A percentile compares a stretch with the other conserved stretches of the same genome.
Conservation (phyloP, 2,797 vertebrate genomes). For the Brachyrhaphis roseni region DNA sequence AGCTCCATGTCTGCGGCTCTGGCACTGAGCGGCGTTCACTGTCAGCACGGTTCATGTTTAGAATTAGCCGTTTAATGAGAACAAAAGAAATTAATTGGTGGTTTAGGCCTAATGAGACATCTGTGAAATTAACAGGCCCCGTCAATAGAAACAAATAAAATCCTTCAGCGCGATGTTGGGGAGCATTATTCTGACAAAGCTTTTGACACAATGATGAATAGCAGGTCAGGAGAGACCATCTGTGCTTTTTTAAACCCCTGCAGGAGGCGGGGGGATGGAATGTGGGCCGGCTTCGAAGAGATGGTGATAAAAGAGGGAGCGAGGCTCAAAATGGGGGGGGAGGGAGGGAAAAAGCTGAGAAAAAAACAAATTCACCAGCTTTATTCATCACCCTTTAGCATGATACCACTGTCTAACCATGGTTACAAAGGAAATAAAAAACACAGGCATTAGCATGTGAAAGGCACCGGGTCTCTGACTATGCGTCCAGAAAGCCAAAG, state of each 20-base stretch:
- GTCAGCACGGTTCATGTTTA: conserved; percentile 87
- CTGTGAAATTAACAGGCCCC: conserved; percentile 93
- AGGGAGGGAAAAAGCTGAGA: conserved; percentile 55
- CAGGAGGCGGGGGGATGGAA: conserved; percentile 72
- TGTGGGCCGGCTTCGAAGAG: conserved; percentile 69
- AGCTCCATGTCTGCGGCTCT: conserved; percentile 67
- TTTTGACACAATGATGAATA: conserved; percentile 89
- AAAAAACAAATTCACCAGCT: conserved; percentile 80
- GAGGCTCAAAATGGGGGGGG: conserved; percentile 19
- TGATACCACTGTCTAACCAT: conserved; percentile 82
- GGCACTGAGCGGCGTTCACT: conserved; percentile 71
- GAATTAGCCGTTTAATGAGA: conserved; percentile 95
- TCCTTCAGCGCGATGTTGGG: conserved; percentile 86
- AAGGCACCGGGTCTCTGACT: conserved; percentile 84
- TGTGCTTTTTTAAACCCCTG: conserved; percentile 84
- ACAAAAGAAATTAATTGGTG: conserved; percentile 99
- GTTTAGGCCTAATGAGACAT: conserved; percentile 97
- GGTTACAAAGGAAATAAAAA: conserved; percentile 84
- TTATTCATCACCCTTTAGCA: conserved; percentile 87
- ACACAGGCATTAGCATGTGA: conserved; percentile 88
- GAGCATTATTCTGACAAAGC: conserved; percentile 87
- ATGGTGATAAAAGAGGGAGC: conserved; percentile 78
- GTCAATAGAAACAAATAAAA: conserved; percentile 95
- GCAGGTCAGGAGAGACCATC: conserved; percentile 91
- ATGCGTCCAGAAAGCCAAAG: conserved; percentile 86